Conservation (phyloP, 2,113 vertebrate genomes). For the Oriolus oriolus region DNA sequence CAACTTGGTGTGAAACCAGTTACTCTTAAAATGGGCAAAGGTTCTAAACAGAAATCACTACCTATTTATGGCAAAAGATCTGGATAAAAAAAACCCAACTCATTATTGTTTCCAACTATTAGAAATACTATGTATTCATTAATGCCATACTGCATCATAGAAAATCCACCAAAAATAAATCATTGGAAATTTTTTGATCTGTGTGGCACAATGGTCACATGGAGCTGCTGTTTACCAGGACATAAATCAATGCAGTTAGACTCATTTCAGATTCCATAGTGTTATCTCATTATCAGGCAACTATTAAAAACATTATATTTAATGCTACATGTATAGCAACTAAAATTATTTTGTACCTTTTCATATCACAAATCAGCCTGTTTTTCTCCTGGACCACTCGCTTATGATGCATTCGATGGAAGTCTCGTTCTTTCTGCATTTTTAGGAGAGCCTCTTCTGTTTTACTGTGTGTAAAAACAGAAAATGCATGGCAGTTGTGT, state of each 20-base stretch:
- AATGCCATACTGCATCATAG: not conserved
- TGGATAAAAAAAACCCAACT: not conserved
- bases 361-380: slow-evolving; percentile 80
- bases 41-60: not conserved
- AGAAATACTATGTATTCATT: not conserved
- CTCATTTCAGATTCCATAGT: not conserved
- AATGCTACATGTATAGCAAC: not conserved
- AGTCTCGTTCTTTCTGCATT: slow-evolving; percentile 81
- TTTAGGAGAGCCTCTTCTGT: slow-evolving; percentile 73
- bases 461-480: slow-evolving; percentile 52
- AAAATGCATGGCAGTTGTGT: not conserved
- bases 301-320: not conserved
- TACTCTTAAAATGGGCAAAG: not conserved
- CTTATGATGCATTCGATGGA: slow-evolving; percentile 82
- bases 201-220: not conserved
- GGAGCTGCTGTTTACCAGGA: not conserved
- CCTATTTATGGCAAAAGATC: not conserved
- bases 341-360: slow-evolving; percentile 55
- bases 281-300: not conserved
- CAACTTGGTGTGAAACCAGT: not conserved
- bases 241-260: not conserved
- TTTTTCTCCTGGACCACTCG: slow-evolving; percentile 83
- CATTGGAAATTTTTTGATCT: not conserved
- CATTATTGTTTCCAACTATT: not conserved
- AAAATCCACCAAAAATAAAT: not conserved